Evolutionary conservation across 2,888 invertebrate species (phyloP).

Genomic region (Blomia tropicalis): DNA sequence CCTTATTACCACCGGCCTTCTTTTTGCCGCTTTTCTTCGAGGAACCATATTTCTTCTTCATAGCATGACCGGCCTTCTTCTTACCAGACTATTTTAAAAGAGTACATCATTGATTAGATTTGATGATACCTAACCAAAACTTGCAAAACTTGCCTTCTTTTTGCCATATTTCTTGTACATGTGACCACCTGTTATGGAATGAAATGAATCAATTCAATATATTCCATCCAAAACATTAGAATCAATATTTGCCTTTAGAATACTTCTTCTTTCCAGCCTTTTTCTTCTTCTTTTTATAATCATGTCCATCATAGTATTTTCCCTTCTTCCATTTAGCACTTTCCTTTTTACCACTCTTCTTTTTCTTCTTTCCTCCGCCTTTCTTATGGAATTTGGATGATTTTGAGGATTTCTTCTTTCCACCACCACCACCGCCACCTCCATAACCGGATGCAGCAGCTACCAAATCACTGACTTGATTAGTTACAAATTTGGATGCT

Average conservation of each 20-base stretch:
- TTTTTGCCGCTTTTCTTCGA: slow-evolving; percentile 12
- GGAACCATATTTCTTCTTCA: slow-evolving; percentile 10
- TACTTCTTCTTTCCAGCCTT: slow-evolving; percentile 14
- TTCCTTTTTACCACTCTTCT: background rate
- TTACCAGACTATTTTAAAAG: slow-evolving; percentile 14
- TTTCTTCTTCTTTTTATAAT: slow-evolving; percentile 13
- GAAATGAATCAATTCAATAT: too few species aligned
- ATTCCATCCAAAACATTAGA: too few species aligned
- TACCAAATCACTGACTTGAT: slow-evolving; percentile 3
- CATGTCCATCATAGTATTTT: background rate
- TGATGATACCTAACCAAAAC: too few species aligned
- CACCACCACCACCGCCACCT: too few species aligned
- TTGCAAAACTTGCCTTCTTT: too few species aligned
- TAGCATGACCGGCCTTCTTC: slow-evolving; percentile 17
- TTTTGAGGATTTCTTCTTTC: background rate
- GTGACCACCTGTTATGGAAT: too few species aligned
- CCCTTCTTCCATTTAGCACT: background rate
- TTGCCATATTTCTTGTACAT: slow-evolving; percentile 9
- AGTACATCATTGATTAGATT: too few species aligned
- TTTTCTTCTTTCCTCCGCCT: slow-evolving; percentile 7
- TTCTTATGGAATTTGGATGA: background rate
- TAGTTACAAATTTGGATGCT: background rate
- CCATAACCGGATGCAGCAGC: slow-evolving; percentile 6
- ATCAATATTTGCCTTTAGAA: too few species aligned
- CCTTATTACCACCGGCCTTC: slow-evolving; percentile 13